Base-by-base conservation (phyloP, 1,140 invertebrate genomes). In the Homarus americanus region DNA sequence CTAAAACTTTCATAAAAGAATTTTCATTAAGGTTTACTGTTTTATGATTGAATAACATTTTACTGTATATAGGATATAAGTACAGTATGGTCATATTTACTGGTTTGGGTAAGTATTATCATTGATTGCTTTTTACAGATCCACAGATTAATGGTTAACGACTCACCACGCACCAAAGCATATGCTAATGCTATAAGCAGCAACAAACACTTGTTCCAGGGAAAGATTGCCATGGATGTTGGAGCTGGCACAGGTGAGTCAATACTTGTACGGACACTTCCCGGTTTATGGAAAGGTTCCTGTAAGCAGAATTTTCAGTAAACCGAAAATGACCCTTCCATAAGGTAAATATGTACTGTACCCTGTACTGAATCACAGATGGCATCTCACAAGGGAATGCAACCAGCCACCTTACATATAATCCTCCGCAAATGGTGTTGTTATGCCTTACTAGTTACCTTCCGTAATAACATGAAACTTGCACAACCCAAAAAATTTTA, bases 141-240 rank as follows among this genome's bases (percentile, higher is more conserved):
- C 34, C 97, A 98, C 94, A 95, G 95, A 94, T 94, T 97, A 75
- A 97, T 97, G 97, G 95, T 97, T 40, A 95, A 96, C 94, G 96
- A 97, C 94, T 95, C 95, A 93, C 95, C 96, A 0, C 94, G 96
- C 41, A 97, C 96, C 24, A 91, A 95, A 80, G 95, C 96, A 1
- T 97, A 97, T 93, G 94, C 95, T 76, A 95, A 96, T 93, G 96
- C 96, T 9, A 96, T 97, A 92, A 94, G 94, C 38, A 95, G 95
- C 93, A 96, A 96, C 93, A 94, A 94, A 80, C 94, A 96, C 92
- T 69, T 94, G 2, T 94, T 95, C 72, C 91, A 94, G 92, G 95
- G 95, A 20, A 97, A 96, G 93, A 94, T 95, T 34, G 96, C 82
- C 36, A 92, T 93, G 90, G 92, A 92, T 92, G 92, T 93, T 32